phyloP scores from a whole-genome alignment of 2,797 vertebrate genomes.

The Arctocebus calabarensis region DNA sequence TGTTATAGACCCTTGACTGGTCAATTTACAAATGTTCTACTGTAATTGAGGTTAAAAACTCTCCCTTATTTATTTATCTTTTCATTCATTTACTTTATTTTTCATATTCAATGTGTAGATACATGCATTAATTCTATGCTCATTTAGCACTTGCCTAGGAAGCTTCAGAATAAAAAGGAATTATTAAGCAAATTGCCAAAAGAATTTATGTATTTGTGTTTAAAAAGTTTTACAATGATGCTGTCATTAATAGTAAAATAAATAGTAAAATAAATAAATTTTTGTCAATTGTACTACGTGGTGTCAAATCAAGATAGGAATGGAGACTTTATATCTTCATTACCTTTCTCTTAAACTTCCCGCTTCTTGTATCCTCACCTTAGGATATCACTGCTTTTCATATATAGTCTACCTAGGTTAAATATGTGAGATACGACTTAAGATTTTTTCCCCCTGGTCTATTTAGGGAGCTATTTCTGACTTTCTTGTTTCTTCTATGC shows the following conservation, averaged over 20 bases:
- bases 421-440: background rate
- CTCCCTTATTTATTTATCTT: background rate
- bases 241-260: background rate
- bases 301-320: background rate
- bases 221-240: background rate
- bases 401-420: background rate
- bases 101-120: background rate
- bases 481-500: background rate
- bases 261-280: conserved; percentile 10
- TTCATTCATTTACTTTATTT: background rate
- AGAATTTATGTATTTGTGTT: background rate
- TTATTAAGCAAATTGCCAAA: background rate
- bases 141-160: background rate
- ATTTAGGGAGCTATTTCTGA: background rate
- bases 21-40: too few relatives aligned
- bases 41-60: background rate
- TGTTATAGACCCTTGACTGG: too few relatives aligned
- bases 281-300: background rate
- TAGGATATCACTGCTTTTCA: background rate
- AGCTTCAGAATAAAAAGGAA: background rate
- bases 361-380: background rate
- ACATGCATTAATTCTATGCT: background rate
- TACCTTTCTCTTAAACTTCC: background rate
- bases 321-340: background rate
- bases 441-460: background rate